Evolutionary conservation across 1,140 invertebrate species (phyloP), one percentile per base, ranked within the genome.

Genomic region (Hestina assimilis): DNA sequence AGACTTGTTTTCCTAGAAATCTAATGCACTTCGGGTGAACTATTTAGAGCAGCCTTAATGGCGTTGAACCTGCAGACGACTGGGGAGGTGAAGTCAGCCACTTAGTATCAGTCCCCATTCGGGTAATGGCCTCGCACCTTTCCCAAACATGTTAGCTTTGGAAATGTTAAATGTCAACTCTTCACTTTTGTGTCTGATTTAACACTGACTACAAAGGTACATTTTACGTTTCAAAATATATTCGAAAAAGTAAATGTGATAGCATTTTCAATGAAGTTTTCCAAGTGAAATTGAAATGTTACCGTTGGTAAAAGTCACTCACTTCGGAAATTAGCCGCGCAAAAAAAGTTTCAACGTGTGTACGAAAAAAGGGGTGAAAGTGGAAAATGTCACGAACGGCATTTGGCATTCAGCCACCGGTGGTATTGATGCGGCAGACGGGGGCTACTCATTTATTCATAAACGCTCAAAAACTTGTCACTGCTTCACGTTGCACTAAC

Each of bases 391-490:
- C 83, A 84, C 83, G 83, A 75, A 79, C 68, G 62, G 63, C 77
- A 81, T 87, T 87, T 77, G 79, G 81, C 72, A 83, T 79, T 75
- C 78, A 79, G 78, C 78, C 72, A 73, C 71, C 55, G 33, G 54
- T 57, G 52, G 72, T 83, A 84, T 82, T 82, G 83, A 84, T 75
- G 79, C 68, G 66, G 76, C 73, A 87, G 83, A 87, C 83, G 73
- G 76, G 62, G 20, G 41, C 51, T 66, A 55, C 64, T 87, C 74
- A 83, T 61, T 87, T 84, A 87, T 87, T 87, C 83, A 86, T 84
- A 84, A 78, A 76, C 81, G 63, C 77, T 84, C 73, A 79, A 81
- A 83, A 84, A 86, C 69, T 83, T 86, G 76, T 74, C 79, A 80
- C 63, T 71, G 67, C 64, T 68, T 59, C 63, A 63, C 51, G 48